A percentile compares a stretch with the other conserved stretches of the same genome.
These are phyloP conservation scores for Dyspetes luteomarginatus DNA, from an alignment of 2,888 invertebrate genomes.

Conservation along the genomic window DNA sequence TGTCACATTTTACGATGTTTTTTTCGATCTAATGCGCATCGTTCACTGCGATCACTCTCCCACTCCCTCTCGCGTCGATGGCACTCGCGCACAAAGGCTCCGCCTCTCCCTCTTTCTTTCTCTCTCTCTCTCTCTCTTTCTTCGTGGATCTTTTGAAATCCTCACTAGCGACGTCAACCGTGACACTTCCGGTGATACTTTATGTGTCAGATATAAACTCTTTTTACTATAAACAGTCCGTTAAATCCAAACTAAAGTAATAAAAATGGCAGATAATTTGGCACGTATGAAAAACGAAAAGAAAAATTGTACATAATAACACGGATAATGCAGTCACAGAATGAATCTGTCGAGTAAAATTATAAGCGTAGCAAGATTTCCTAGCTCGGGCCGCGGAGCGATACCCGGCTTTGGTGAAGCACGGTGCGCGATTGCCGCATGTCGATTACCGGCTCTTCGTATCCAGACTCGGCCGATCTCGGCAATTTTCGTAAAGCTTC, in stretches of 20 bases:
- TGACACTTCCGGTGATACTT: constrained; percentile 1
- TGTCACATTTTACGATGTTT: constrained; percentile 62
- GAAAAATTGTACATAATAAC: background rate
- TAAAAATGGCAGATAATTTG: too few relatives aligned
- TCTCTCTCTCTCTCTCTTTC: background rate
- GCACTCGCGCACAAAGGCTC: background rate
- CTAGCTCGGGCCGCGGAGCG: constrained; percentile 53
- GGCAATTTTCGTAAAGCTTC: constrained; percentile 68
- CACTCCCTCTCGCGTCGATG: constrained; percentile 56
- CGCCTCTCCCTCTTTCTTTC: constrained; percentile 9
- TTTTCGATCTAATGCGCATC: constrained; percentile 39
- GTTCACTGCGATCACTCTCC: background rate
- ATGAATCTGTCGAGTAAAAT: too few relatives aligned
- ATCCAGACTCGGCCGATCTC: constrained; percentile 71
- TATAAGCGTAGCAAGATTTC: constrained; percentile 6
- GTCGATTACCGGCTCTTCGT: constrained; percentile 65
- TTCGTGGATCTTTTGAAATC: background rate
- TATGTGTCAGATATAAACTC: background rate
- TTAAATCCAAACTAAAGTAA: too few relatives aligned
- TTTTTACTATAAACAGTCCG: background rate
- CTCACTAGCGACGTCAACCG: constrained; percentile 12
- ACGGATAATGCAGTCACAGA: background rate
- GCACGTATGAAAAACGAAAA: too few relatives aligned
- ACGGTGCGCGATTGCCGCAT: constrained; percentile 63
- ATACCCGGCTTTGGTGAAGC: constrained; percentile 58